Conservation (phyloP, 2,113 vertebrate genomes). For the Anarhynchus alexandrinus region DNA sequence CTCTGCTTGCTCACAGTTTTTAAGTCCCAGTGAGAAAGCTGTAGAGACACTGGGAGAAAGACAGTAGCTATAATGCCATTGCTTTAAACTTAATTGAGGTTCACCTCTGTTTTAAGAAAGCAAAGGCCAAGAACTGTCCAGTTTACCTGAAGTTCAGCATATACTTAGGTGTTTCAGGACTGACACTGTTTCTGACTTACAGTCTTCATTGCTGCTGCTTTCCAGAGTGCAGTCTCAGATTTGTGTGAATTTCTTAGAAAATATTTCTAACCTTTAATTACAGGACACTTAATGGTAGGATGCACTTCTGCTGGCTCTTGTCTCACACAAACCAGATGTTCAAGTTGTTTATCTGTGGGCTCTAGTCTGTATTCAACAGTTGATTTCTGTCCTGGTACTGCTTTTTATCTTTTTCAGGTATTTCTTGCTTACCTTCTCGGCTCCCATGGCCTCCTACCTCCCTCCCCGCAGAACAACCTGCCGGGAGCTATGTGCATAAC, state of each 20-base stretch:
- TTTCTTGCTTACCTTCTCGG: neutral
- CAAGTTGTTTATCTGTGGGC: neutral
- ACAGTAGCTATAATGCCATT: neutral
- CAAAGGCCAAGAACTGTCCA: neutral
- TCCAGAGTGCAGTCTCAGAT: neutral
- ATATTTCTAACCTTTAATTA: neutral
- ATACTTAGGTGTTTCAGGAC: neutral
- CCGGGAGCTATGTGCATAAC: neutral
- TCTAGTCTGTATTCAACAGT: neutral
- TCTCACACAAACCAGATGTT: neutral
- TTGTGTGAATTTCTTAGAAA: neutral
- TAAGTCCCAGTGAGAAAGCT: neutral
- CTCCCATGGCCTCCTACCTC: neutral
- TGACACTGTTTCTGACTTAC: neutral
- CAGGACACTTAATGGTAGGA: neutral
- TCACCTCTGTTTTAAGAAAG: neutral
- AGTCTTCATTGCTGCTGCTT: neutral
- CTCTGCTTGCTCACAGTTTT: neutral
- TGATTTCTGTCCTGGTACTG: neutral
- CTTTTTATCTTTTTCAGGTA: neutral
- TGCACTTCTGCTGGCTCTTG: neutral
- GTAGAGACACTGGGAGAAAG: neutral
- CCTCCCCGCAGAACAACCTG: neutral
- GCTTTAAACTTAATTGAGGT: neutral
- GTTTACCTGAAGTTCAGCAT: neutral